A percentile compares a stretch with the other conserved stretches of the same genome.
Evolutionary conservation across 2,113 vertebrate species (phyloP).

Genomic region (Pangasianodon gigas): DNA sequence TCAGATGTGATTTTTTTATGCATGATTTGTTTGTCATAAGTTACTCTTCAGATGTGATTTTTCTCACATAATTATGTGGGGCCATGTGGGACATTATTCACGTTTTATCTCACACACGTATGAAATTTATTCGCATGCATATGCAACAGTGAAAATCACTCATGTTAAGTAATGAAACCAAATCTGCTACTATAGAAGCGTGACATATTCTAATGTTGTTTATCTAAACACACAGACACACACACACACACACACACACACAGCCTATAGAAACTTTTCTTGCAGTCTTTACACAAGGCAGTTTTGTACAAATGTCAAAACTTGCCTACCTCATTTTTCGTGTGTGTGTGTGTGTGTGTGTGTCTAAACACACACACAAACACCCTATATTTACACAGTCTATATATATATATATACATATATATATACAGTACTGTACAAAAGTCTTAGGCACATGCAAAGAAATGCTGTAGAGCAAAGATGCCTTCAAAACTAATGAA

Average conservation of each 20-base stretch:
- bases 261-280: not conserved
- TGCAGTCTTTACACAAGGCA: not conserved
- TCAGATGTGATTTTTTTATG: not conserved
- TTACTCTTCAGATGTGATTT: not conserved
- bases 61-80: not conserved
- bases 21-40: not conserved
- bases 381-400: too few species aligned
- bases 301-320: not conserved
- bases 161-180: not conserved
- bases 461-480: too few species aligned
- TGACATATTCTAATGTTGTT: not conserved
- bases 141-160: not conserved
- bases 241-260: slow-evolving; percentile 3
- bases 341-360: not conserved
- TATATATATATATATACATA: too few species aligned
- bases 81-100: not conserved
- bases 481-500: too few species aligned
- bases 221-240: not conserved
- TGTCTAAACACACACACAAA: not conserved
- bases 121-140: not conserved
- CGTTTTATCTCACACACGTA: too few species aligned
- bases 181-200: not conserved
- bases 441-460: too few species aligned
- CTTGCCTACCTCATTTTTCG: not conserved
- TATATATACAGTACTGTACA: too few species aligned